A percentile compares a stretch with the other conserved stretches of the same genome.
phyloP scores from a whole-genome alignment of 53 echinoderm and acorn worm genomes.

The Luidia sarsii region DNA sequence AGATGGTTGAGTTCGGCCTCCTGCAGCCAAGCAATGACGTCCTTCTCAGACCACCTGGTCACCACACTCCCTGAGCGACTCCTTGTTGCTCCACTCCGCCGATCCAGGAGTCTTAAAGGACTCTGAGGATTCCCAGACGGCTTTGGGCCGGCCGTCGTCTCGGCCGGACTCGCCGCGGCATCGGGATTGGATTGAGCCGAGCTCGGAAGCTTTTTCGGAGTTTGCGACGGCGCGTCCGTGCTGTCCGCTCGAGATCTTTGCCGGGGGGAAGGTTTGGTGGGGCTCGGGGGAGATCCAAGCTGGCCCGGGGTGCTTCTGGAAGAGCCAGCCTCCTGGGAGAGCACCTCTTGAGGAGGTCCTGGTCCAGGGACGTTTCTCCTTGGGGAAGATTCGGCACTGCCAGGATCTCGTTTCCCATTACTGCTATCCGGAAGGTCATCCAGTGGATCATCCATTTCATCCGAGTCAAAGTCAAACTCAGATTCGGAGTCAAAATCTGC shows the following conservation, averaged over 20 bases:
- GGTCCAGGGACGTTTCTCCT: conserved; percentile 6
- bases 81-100: not conserved
- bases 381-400: not conserved
- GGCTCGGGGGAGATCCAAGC: not conserved
- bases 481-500: conserved; percentile 31
- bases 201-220: not conserved
- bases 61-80: conserved; percentile 37
- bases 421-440: conserved; percentile 41
- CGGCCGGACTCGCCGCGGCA: not conserved
- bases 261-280: not conserved
- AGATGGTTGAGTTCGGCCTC: conserved; percentile 34
- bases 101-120: not conserved
- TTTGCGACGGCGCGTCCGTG: not conserved
- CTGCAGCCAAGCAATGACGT: conserved; percentile 28
- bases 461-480: conserved; percentile 43
- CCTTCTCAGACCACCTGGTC: conserved; percentile 22
- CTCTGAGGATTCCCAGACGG: not conserved
- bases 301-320: conserved; percentile 3
- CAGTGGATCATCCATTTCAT: conserved; percentile 27
- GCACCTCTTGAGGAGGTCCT: not conserved
- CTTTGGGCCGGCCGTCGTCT: too few species aligned
- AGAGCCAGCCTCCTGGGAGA: not conserved
- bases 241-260: not conserved
- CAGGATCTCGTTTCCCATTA: not conserved
- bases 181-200: not conserved